Evolutionary conservation across 2,797 vertebrate genomes (phyloP).

Genomic region (Eremophila alpestris): DNA sequence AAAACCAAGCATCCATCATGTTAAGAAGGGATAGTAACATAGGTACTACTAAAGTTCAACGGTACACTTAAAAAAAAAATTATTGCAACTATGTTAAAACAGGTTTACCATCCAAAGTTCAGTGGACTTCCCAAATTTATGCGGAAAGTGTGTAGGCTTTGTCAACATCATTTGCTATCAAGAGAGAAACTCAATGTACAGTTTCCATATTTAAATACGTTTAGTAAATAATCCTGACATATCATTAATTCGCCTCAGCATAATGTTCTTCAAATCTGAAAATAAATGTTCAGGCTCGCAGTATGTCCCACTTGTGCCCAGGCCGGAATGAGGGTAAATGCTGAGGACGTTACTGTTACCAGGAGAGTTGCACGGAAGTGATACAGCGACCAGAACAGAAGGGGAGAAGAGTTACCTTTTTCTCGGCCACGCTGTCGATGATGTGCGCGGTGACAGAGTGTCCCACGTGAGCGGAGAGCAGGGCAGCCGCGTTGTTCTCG

Average conservation of each 20-base stretch:
- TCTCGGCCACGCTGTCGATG: conserved; percentile 81
- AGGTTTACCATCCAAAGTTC: neutral
- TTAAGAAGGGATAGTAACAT: neutral
- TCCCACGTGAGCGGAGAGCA: conserved; percentile 88
- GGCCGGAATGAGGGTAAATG: accelerated
- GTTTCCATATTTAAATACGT: neutral
- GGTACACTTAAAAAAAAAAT: neutral
- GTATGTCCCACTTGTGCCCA: neutral
- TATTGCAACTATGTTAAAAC: neutral
- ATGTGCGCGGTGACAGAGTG: conserved; percentile 83
- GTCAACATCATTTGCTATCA: neutral
- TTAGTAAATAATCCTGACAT: neutral
- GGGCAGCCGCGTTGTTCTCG: conserved; percentile 84
- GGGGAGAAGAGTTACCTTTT: conserved; percentile 77
- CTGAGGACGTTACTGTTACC: no score
- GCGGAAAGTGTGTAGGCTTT: neutral
- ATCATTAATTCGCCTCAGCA: neutral
- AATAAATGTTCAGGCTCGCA: neutral
- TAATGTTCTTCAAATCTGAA: neutral
- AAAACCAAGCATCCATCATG: neutral
- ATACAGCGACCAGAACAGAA: neutral
- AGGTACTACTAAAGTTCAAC: neutral
- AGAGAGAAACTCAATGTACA: neutral
- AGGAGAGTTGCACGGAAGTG: accelerated
- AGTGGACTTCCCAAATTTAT: neutral